Evolutionary conservation across 2,888 invertebrate species (phyloP).

Genomic region (Pandemis cinnamomeana): DNA sequence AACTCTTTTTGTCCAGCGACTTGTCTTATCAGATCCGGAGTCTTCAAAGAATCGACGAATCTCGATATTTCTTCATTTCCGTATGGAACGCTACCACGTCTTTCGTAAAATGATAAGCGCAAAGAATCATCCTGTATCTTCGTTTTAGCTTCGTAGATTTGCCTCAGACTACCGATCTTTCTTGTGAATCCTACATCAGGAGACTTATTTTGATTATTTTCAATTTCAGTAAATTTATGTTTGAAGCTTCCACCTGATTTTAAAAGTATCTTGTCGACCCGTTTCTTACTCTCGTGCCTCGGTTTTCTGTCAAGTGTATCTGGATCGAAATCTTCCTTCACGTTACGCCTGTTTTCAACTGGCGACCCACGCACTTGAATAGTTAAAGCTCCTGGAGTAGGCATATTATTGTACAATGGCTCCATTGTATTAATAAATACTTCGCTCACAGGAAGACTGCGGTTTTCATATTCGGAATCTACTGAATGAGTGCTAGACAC

Average conservation of each 20-base stretch:
- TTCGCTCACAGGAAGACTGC: conserved; percentile 85
- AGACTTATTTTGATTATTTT: conserved; percentile 59
- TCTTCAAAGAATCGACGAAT: conserved; percentile 64
- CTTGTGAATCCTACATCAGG: conserved; percentile 78
- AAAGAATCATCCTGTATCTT: conserved; percentile 70
- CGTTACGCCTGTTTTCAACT: conserved; percentile 86
- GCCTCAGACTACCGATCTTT: conserved; percentile 89
- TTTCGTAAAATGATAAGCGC: conserved; percentile 59
- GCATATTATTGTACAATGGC: conserved; percentile 80
- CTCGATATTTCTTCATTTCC: conserved; percentile 64
- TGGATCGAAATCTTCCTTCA: conserved; percentile 91
- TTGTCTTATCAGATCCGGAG: conserved; percentile 69
- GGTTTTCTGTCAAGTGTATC: conserved; percentile 93
- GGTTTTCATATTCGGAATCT: conserved; percentile 63
- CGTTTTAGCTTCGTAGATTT: conserved; percentile 91
- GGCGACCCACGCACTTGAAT: conserved; percentile 92
- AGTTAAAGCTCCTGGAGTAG: conserved; percentile 90
- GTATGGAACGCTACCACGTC: conserved; percentile 72
- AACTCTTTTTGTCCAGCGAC: conserved; percentile 63
- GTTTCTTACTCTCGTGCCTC: conserved; percentile 68
- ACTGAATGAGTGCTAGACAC: conserved; percentile 66
- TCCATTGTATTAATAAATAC: conserved; percentile 87
- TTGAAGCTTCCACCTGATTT: conserved; percentile 90
- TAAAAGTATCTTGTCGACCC: conserved; percentile 83
- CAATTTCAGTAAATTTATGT: conserved; percentile 71